Evolutionary conservation across 2,113 vertebrate species (phyloP).

Genomic region (Leptobrachium ailaonicum): DNA sequence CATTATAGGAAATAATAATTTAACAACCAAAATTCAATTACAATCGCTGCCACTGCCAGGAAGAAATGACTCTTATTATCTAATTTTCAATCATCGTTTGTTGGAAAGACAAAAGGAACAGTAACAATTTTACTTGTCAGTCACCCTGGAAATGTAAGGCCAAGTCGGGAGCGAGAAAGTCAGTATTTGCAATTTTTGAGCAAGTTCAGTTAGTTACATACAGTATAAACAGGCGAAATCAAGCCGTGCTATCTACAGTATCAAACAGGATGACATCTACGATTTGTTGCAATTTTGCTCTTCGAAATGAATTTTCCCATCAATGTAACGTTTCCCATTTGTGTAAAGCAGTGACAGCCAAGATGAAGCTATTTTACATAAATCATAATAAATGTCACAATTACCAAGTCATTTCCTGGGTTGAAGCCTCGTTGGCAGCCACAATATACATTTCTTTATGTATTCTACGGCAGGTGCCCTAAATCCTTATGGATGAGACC

Average conservation of each 20-base stretch:
- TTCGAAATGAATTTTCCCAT: neutral
- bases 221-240: neutral
- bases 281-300: neutral
- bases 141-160: neutral
- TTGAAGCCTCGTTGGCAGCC: no score
- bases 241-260: neutral
- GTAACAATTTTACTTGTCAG: neutral
- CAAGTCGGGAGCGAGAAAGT: neutral
- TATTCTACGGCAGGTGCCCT: no score
- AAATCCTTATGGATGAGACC: no score
- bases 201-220: neutral
- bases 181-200: neutral
- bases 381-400: neutral
- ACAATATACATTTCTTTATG: no score
- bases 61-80: constrained; percentile 17
- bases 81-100: constrained; percentile 17
- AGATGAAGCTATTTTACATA: neutral
- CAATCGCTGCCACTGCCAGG: constrained; percentile 8
- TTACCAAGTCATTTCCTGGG: neutral
- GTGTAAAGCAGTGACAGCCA: neutral
- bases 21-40: constrained; percentile 40
- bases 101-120: constrained; percentile 16
- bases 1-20: constrained; percentile 38
- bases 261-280: neutral
- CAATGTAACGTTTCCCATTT: neutral